Conservation (phyloP, 2,113 vertebrate genomes). For the Melospiza georgiana region DNA sequence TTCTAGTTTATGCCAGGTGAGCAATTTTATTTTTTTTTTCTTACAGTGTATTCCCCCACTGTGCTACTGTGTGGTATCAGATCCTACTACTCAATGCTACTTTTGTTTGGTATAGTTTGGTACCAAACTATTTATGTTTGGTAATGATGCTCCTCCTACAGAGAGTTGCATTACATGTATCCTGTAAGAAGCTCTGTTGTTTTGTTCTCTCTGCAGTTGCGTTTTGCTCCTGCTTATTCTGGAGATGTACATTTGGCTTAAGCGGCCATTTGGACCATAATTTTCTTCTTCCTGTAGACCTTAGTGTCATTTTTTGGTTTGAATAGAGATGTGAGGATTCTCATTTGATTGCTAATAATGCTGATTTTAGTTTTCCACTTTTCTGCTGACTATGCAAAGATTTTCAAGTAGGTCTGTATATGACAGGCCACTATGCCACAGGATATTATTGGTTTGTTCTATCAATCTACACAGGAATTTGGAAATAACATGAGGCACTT, state of each 20-base stretch:
- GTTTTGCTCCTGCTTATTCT: background rate
- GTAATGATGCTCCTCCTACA: background rate
- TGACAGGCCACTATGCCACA: background rate
- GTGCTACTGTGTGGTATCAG: background rate
- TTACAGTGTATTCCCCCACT: background rate
- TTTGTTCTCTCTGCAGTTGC: background rate
- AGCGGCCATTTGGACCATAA: background rate
- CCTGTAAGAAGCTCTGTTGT: background rate
- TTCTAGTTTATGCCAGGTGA: conserved; percentile 11
- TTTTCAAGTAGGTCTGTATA: background rate
- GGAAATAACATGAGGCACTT: background rate
- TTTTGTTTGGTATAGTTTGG: background rate
- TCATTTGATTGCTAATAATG: background rate
- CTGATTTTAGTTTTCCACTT: background rate
- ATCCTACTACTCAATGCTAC: background rate
- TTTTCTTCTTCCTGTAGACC: background rate
- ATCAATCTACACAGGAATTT: background rate
- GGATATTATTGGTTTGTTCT: background rate
- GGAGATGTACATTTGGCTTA: background rate
- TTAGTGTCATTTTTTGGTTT: background rate
- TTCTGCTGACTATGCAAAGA: background rate
- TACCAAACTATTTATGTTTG: background rate
- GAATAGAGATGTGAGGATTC: background rate
- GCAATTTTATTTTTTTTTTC: background rate
- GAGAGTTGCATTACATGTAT: background rate